Percentiles rank a stretch among this genome's conserved stretches.
These are phyloP conservation scores for Zeus faber DNA, from an alignment of 2,113 vertebrate genomes.

Conservation along the genomic window DNA sequence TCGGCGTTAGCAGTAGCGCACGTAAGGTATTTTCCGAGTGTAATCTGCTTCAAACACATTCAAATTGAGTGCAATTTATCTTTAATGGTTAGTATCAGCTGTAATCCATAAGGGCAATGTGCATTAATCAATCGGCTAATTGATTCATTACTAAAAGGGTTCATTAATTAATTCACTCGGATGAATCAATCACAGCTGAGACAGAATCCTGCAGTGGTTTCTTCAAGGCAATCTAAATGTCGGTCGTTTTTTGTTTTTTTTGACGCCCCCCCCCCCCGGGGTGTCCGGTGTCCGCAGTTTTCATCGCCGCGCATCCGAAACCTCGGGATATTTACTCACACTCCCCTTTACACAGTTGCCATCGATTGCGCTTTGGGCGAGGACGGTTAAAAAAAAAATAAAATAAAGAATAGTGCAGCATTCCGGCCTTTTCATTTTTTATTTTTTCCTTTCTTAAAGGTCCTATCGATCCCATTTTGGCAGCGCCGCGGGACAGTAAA, in stretches of 20 bases:
- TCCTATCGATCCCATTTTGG: constrained; percentile 64
- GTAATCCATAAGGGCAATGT: constrained; percentile 45
- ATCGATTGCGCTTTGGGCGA: constrained; percentile 42
- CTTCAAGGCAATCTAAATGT: constrained; percentile 43
- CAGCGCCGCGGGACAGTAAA: constrained; percentile 48
- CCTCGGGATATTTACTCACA: constrained; percentile 36
- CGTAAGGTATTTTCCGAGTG: constrained; percentile 23
- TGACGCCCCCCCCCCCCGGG: constrained; percentile 13
- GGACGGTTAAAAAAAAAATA: no score
- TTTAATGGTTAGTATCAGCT: constrained; percentile 58
- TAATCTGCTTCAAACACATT: constrained; percentile 47
- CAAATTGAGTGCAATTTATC: constrained; percentile 47
- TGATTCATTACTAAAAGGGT: constrained; percentile 62
- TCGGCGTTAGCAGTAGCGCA: no score
- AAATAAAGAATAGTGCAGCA: no score
- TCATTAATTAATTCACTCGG: constrained; percentile 59
- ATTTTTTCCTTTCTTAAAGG: constrained; percentile 62
- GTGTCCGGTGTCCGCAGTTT: constrained; percentile 2
- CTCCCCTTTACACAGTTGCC: constrained; percentile 41
- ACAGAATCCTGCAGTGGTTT: constrained; percentile 33
- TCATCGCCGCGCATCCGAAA: constrained; percentile 17
- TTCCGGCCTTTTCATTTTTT: no score
- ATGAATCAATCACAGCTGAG: constrained; percentile 58
- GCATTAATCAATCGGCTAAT: constrained; percentile 61
- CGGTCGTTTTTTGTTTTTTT: no score